These are phyloP conservation scores for Phrynocephalus versicolor DNA, from an alignment of 2,113 vertebrate genomes.

Conservation along the genomic window DNA sequence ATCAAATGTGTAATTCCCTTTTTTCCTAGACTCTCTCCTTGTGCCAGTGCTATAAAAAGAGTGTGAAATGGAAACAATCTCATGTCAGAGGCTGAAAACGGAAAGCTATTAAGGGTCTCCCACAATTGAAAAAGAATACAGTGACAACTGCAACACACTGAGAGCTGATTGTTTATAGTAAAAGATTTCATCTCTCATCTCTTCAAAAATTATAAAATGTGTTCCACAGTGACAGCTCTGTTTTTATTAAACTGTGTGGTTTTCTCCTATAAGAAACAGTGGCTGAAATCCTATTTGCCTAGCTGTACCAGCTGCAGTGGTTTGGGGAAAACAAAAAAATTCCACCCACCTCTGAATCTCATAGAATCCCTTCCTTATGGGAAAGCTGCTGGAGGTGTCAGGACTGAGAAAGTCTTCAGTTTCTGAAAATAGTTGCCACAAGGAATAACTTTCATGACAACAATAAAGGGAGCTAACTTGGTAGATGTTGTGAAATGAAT, in stretches of 20 bases:
- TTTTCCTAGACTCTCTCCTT: background rate
- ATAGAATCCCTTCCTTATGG: too few species aligned
- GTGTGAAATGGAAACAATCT: background rate
- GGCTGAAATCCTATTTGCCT: too few species aligned
- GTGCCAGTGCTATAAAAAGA: background rate
- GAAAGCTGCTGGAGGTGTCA: too few species aligned
- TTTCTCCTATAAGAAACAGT: too few species aligned
- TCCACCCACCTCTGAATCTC: too few species aligned
- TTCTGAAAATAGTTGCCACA: too few species aligned
- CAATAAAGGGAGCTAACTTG: too few species aligned
- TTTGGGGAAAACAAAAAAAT: too few species aligned
- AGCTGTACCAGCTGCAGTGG: too few species aligned
- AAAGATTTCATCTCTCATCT: background rate
- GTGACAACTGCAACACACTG: background rate
- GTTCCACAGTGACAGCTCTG: background rate
- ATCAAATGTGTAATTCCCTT: background rate
- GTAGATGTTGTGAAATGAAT: too few species aligned
- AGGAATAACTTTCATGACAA: too few species aligned
- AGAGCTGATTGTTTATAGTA: background rate
- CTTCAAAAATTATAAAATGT: background rate
- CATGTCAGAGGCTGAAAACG: background rate
- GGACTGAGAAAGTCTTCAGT: too few species aligned
- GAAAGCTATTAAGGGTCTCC: background rate
- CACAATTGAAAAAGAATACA: background rate
- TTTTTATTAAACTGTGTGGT: background rate